phyloP scores from a whole-genome alignment of 1,140 invertebrate species.

The Drosophila mojavensis region DNA sequence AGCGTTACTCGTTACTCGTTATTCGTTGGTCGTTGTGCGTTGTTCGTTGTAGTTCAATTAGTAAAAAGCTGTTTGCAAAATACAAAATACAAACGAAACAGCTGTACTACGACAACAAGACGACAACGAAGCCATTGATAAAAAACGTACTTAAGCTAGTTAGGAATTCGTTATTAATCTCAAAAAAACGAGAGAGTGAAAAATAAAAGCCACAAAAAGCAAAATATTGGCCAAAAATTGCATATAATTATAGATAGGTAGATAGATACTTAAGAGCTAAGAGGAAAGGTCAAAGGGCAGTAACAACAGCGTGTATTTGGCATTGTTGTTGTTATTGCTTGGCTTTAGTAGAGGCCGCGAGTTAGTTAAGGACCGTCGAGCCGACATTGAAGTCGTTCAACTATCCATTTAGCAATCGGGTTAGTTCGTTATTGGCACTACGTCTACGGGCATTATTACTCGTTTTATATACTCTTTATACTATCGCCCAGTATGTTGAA shows the following conservation, averaged over 20 bases:
- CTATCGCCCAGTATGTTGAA: constrained; percentile 12
- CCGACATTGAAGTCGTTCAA: neutral
- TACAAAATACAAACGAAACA: constrained; percentile 55
- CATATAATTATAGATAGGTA: neutral
- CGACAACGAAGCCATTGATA: constrained; percentile 12
- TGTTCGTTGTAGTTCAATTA: constrained; percentile 39
- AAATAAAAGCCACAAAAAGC: constrained; percentile 69
- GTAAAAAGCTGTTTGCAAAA: constrained; percentile 49
- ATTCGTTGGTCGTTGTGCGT: constrained; percentile 37
- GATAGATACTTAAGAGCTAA: no score
- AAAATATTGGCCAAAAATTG: constrained; percentile 48
- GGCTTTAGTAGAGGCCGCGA: constrained; percentile 57
- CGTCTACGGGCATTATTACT: constrained; percentile 1
- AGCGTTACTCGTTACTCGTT: constrained; percentile 28
- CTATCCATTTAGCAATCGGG: constrained; percentile 26
- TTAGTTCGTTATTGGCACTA: constrained; percentile 21
- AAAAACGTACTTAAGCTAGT: constrained; percentile 6
- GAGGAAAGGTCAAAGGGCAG: neutral
- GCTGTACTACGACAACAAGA: constrained; percentile 32
- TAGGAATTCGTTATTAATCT: constrained; percentile 29
- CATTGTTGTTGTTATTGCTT: constrained; percentile 30
- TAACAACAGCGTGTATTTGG: constrained; percentile 15
- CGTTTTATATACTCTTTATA: constrained; percentile 37
- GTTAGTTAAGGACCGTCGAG: constrained; percentile 38
- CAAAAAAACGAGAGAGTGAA: constrained; percentile 15